Evolutionary conservation across 30 jellyfish, hydroid and myxozoan genomes (phyloP), one percentile per base, ranked within the genome.

Genomic region (Rhopilema esculentum): DNA sequence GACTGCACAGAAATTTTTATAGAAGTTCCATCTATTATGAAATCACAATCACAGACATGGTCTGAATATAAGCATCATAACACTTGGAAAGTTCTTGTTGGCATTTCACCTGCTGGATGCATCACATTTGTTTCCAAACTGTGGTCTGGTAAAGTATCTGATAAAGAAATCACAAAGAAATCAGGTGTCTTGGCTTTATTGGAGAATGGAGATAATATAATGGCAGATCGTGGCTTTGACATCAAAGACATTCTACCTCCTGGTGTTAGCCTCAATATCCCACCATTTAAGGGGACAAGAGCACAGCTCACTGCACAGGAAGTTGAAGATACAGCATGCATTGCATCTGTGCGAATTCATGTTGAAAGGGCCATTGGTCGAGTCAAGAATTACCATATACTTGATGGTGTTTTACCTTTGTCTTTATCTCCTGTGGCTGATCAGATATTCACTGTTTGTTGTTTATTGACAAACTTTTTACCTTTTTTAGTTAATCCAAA

Each of bases 221-320:
- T 64, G 74, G 74, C 74, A 64, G 74, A 84, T 79, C 68, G 69
- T 66, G 91, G 93, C 0, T 84, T 84, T 52, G 93, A 30, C 57
- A 69, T 84, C 19, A 82, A 17, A 20, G 91, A 72, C 53, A 50
- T 72, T 25, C 69, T 84, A 28, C 84, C 91, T 25, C 61, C 71
- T 67, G 74, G 79, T 64, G 84, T 67, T 21, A 65, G 25, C 23
- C 88, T 62, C 9, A 83, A 50, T 40, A 82, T 82, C 33, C 91
- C 91, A 82, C 88, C 91, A 19, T 62, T 71, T 32, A 49, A 24
- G 32, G 85, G 80, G 19, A 28, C 80, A 19, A 23, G 61, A 33
- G 63, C 57, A 40, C 57, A 40, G 67, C 85, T 87, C 22, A 64
- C 91, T 20, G 88, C 92, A 87, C 40, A 66, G 67, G 95, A 87